Base-by-base conservation (phyloP, 2,113 vertebrate species). In the Trogon melanurus region DNA sequence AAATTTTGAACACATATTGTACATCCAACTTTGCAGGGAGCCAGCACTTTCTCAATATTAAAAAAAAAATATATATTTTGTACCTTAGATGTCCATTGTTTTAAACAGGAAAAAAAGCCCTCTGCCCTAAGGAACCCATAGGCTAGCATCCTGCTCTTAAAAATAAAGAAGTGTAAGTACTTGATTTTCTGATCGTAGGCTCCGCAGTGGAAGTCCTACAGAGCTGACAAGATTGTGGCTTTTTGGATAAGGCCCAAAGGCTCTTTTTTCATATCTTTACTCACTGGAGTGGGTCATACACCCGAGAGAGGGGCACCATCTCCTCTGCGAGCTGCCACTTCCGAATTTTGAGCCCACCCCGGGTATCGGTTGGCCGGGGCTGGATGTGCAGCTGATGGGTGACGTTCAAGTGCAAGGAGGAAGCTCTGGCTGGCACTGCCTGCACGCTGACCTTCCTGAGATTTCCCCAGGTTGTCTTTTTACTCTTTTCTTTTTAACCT, bases 1-100 rank as follows among this genome's bases (percentile, higher is more conserved):
- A 58, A 94, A 85, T 93, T 88, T 74, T 88, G 72, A 85, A 58
- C 75, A 91, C 27, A 45, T 60, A 91, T 84, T 90, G 51, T 70
- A 22, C 83, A 90, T 93, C 75, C 65, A 96, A 60, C 72, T 93
- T 83, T 2, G 11, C 69, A 86, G 65, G 0, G 0, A 90, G 72
- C 38, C 85, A 57, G 69, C 23, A 26, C n/a, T 44, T 70, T 72
- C 80, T 75, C 18, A 30, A 45, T 75, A 62, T 67, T 93, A 84
- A 38, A 25, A 0, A 74, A 92, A 73, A 34, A 23, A 0, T 14
- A 41, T 41, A 41, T 48, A 26, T 74, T 72, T 67, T 64, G 13
- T 73, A 67, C n/a, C 22, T 86, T 58, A 65, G 19, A 69, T 21
- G 20, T 32, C 18, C 73, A 71, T 92, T 93, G 82, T 89, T 94